Evolutionary conservation across 1,140 invertebrate species (phyloP).

Genomic region (Drosophila repleta): DNA sequence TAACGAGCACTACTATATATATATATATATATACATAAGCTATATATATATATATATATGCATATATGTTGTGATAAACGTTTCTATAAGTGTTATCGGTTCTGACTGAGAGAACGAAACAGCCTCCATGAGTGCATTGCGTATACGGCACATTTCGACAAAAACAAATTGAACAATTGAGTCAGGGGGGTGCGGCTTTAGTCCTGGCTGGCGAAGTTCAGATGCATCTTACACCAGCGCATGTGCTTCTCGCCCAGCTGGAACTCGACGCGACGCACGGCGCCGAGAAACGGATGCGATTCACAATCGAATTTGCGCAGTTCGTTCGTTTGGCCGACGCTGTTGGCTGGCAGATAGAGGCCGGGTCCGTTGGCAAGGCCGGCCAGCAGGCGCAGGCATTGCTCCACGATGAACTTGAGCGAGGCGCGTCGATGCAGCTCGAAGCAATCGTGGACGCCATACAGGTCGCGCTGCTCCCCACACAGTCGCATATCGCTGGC

Average conservation of each 20-base stretch:
- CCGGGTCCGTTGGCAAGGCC: conserved; percentile 38
- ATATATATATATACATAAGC: not conserved
- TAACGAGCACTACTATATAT: conserved; percentile 13
- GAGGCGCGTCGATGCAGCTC: conserved; percentile 79
- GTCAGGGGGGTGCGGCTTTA: not conserved
- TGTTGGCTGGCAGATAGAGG: conserved; percentile 28
- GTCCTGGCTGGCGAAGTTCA: conserved; percentile 64
- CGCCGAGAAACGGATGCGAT: conserved; percentile 64
- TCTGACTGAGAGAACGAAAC: conserved; percentile 35
- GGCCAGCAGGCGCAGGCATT: conserved; percentile 62
- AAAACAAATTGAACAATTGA: no score
- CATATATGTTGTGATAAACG: not conserved
- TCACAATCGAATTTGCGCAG: conserved; percentile 64
- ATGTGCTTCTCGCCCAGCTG: conserved; percentile 64
- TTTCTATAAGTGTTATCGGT: conserved; percentile 23
- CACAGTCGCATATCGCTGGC: conserved; percentile 78
- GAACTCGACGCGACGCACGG: conserved; percentile 63
- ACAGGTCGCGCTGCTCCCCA: conserved; percentile 67
- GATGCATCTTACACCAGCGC: conserved; percentile 75
- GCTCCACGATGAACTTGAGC: conserved; percentile 80
- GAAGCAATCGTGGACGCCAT: conserved; percentile 74
- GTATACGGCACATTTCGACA: conserved; percentile 23
- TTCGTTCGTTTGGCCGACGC: conserved; percentile 36
- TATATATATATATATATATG: conserved; percentile 11
- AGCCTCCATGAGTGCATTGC: conserved; percentile 42